Conservation (phyloP, 1,140 invertebrate species). For the Popillia japonica region DNA sequence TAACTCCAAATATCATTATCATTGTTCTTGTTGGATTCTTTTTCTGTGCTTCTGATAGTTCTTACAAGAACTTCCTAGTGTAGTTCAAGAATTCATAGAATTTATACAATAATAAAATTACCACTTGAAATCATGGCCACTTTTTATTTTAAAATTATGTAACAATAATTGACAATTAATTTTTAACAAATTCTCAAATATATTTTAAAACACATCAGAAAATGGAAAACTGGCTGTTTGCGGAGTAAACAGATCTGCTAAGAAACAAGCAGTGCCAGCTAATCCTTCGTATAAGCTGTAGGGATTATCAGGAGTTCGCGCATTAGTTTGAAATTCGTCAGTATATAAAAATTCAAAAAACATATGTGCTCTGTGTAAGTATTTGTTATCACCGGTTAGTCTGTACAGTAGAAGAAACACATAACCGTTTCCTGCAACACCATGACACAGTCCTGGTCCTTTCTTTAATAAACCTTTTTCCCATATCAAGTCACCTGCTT, state of each 20-base stretch:
- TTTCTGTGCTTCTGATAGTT: no score
- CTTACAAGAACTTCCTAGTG: no score
- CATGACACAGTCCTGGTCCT: conserved; percentile 86
- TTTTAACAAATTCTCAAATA: neutral
- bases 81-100: no score
- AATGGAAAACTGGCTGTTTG: conserved; percentile 84
- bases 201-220: conserved; percentile 74
- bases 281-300: conserved; percentile 87
- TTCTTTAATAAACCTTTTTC: conserved; percentile 80
- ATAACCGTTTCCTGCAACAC: conserved; percentile 85
- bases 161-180: neutral
- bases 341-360: conserved; percentile 82
- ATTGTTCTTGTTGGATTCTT: no score
- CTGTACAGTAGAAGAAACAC: conserved; percentile 83
- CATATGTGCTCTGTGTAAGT: conserved; percentile 76
- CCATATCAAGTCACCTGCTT: conserved; percentile 81
- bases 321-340: conserved; percentile 71
- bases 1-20: no score
- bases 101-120: conserved; percentile 66
- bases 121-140: conserved; percentile 67
- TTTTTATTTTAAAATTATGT: neutral
- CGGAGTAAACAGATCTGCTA: conserved; percentile 79
- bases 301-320: conserved; percentile 82
- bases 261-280: conserved; percentile 84
- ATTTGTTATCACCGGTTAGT: conserved; percentile 74